Evolutionary conservation across 2,888 invertebrate genomes (phyloP).

Genomic region (Linnaemya vulpina): DNA sequence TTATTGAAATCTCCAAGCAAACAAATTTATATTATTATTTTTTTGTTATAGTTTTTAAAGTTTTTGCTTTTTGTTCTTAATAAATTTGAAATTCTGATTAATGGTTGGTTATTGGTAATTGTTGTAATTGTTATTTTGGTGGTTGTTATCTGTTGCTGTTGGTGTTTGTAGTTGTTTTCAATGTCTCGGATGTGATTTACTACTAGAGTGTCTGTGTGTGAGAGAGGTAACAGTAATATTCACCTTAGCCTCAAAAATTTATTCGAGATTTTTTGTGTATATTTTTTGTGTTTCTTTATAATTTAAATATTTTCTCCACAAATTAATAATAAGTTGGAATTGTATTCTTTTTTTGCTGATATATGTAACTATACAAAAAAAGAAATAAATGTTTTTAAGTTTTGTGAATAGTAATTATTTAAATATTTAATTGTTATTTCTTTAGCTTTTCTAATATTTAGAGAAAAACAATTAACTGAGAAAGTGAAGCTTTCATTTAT

Average conservation of each 20-base stretch:
- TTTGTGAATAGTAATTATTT: constrained; percentile 28
- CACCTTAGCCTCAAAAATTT: constrained; percentile 53
- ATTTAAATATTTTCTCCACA: constrained; percentile 41
- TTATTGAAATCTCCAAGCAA: constrained; percentile 81
- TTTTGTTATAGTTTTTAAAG: constrained; percentile 20
- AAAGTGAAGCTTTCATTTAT: constrained; percentile 57
- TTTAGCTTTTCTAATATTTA: constrained; percentile 23
- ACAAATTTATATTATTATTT: constrained; percentile 72
- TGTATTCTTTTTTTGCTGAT: constrained; percentile 14
- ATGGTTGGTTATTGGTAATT: constrained; percentile 53
- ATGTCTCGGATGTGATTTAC: constrained; percentile 56
- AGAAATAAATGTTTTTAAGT: constrained; percentile 32
- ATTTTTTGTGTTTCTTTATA: constrained; percentile 19
- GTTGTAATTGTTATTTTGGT: constrained; percentile 52
- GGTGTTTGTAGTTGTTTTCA: constrained; percentile 38
- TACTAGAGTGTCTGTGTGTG: constrained; percentile 33
- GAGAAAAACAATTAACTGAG: constrained; percentile 41
- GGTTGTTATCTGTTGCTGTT: constrained; percentile 53
- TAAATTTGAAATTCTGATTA: constrained; percentile 65
- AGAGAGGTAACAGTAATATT: constrained; percentile 51
- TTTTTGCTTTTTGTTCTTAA: constrained; percentile 50
- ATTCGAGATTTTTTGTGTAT: constrained; percentile 15
- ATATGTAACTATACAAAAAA: constrained; percentile 23
- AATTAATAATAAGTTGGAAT: constrained; percentile 23
- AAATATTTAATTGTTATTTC: constrained; percentile 27